Evolutionary conservation across 2,888 invertebrate genomes (phyloP).

Genomic region (Resseliella maxima): DNA sequence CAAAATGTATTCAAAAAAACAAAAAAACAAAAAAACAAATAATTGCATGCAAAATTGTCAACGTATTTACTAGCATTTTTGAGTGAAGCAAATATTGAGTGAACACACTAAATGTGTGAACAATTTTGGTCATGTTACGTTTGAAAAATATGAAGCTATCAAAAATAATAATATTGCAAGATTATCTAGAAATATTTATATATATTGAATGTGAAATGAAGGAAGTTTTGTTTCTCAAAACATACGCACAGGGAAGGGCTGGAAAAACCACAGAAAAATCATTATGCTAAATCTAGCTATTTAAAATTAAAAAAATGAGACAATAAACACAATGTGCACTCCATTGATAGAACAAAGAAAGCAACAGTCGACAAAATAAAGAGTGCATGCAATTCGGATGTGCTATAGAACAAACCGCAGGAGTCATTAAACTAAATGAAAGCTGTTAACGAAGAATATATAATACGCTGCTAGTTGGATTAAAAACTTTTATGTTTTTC

Average conservation of each 20-base stretch:
- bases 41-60: too few species aligned
- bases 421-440: slow-evolving; percentile 56
- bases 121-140: too few species aligned
- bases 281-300: not conserved
- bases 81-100: too few species aligned
- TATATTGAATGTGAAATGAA: too few species aligned
- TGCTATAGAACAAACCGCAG: slow-evolving; percentile 15
- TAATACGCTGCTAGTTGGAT: slow-evolving; percentile 55
- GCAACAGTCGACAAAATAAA: slow-evolving; percentile 7
- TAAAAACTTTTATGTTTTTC: slow-evolving; percentile 45
- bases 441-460: slow-evolving; percentile 55
- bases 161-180: too few species aligned
- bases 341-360: slow-evolving; percentile 9
- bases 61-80: too few species aligned
- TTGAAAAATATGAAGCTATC: too few species aligned
- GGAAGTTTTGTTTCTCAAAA: too few species aligned
- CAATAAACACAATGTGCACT: not conserved
- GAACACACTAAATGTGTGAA: too few species aligned
- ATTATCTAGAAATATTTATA: too few species aligned
- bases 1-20: slow-evolving; percentile 7
- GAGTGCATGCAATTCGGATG: slow-evolving; percentile 23
- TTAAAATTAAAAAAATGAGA: not conserved
- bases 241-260: too few species aligned
- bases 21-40: not conserved
- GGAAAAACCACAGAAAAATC: not conserved